Evolutionary conservation across 2,113 vertebrate genomes (phyloP), one percentile per base, ranked within the genome.

Genomic region (Tauraco erythrolophus): DNA sequence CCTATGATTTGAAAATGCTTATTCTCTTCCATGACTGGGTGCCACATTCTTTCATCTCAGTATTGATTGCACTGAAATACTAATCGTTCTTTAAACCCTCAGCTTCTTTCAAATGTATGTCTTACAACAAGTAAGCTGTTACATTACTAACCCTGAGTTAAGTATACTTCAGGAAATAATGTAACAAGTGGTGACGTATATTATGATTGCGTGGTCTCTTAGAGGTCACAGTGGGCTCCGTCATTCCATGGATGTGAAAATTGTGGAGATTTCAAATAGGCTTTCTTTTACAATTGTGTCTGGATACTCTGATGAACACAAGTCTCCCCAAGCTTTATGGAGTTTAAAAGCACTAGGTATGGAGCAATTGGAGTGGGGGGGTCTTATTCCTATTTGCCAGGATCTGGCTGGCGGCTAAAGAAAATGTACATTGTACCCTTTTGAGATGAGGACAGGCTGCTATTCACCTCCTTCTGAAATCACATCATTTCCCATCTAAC

Each of bases 331-430:
- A 81, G 64, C 19, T 57, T 91, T 64, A 27, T 23, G 33, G 39
- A 58, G 12, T 11, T 75, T 57, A 70, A 35, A 85, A 83, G 41
- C 11, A 24, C 11, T 25, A 31, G 19, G 8, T 53, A 31, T 11
- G 8, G 31, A 58, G 15, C 0, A 0, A 72, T 11, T 4, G 4
- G 41, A 28, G 46, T 9, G 0, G 5, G 5, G 10, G 9, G 6
- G 28, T 46, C 43, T 80, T 66, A 45, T 22, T 88, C 9, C 27
- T 72, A 0, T 2, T 75, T 74, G 4, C 64, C 46, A 70, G 37
- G 56, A 58, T 57, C 50, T 81, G 54, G 1, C 25, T 66, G n/a
- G 16, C 33, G 46, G 64, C 50, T 56, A 58, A 86, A 19, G 9
- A 43, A 70, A 30, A 41, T 48, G 19, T 56, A 45, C 81, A 65